These are phyloP conservation scores for Chroicocephalus ridibundus DNA, from an alignment of 2,113 vertebrate genomes.

Conservation along the genomic window DNA sequence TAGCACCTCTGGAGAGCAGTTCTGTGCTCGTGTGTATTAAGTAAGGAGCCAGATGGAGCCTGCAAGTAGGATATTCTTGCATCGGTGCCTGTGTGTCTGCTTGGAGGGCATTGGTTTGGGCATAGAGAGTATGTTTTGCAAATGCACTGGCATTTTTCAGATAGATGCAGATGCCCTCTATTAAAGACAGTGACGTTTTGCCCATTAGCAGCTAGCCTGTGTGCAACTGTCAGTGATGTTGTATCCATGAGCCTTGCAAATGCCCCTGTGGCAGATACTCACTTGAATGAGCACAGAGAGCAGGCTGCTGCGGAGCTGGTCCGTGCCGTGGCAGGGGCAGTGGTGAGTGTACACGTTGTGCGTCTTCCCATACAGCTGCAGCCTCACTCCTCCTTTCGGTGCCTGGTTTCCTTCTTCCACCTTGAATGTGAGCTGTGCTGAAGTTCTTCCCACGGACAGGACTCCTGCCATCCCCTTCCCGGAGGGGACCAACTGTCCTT, in stretches of 20 bases:
- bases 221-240: neutral
- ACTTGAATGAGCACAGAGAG: conserved; percentile 1
- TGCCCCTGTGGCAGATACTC: neutral
- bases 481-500: neutral
- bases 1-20: neutral
- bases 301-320: conserved; percentile 27
- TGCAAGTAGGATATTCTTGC: neutral
- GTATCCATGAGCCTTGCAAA: neutral
- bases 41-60: neutral
- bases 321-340: neutral
- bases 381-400: neutral
- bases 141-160: neutral
- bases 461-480: neutral
- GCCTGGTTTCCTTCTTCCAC: neutral
- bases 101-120: neutral
- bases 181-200: neutral
- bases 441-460: neutral
- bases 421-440: neutral
- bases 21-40: neutral
- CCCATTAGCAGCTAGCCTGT: neutral
- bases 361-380: conserved; percentile 22
- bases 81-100: neutral
- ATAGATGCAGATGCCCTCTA: neutral
- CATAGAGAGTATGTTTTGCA: neutral
- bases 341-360: neutral